phyloP scores from a whole-genome alignment of 1,140 invertebrate genomes.

The Geopemphigus sp. region DNA sequence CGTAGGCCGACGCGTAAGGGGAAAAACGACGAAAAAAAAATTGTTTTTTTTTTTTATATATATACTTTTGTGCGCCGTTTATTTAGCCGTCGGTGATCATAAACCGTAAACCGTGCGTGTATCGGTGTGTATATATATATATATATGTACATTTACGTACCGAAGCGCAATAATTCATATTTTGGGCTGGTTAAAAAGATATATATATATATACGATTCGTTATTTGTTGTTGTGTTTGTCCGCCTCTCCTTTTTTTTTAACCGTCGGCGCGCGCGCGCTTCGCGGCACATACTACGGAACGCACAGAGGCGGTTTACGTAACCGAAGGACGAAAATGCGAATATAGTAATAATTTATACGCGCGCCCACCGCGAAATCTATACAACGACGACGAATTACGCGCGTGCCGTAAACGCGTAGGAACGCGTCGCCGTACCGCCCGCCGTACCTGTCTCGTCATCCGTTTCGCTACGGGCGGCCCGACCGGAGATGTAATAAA shows the following conservation, averaged over 20 bases:
- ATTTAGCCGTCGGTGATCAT: conserved; percentile 40
- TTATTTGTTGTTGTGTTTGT: not conserved
- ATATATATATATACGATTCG: conserved; percentile 46
- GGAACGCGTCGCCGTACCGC: too few species aligned
- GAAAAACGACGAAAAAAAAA: conserved; percentile 15
- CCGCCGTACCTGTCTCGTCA: too few species aligned
- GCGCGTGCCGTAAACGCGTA: too few species aligned
- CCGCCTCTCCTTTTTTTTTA: not conserved
- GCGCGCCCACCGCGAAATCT: too few species aligned
- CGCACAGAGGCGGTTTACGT: not conserved
- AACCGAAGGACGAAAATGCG: conserved; percentile 8
- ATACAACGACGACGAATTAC: too few species aligned
- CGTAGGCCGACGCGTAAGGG: not conserved
- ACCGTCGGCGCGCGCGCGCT: too few species aligned
- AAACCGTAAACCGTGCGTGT: conserved; percentile 38
- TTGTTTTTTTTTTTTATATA: conserved; percentile 34
- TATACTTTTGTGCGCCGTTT: conserved; percentile 43
- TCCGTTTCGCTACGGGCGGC: too few species aligned
- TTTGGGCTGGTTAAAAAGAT: conserved; percentile 31
- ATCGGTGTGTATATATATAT: not conserved
- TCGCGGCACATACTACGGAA: not conserved
- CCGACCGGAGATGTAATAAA: too few species aligned
- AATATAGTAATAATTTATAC: not conserved
- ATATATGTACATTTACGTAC: too few species aligned
- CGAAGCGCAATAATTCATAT: conserved; percentile 40